These are phyloP conservation scores for Hylaeus anthracinus DNA, from an alignment of 1,140 invertebrate species.

Conservation along the genomic window DNA sequence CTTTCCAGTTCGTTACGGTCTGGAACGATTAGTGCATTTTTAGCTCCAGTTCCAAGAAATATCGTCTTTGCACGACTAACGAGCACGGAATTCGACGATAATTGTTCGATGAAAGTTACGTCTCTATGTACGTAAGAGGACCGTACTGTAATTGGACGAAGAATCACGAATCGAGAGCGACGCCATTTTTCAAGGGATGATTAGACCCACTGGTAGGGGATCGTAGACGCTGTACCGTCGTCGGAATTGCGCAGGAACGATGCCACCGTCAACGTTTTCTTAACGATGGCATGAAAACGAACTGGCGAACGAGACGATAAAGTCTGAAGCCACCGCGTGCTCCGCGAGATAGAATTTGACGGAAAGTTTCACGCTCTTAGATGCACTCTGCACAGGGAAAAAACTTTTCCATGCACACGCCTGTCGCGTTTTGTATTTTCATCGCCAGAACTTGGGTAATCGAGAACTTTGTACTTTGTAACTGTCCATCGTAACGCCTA, in stretches of 20 bases:
- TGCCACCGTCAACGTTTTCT: background rate
- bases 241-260: background rate
- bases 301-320: background rate
- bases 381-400: background rate
- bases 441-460: constrained; percentile 63
- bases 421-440: constrained; percentile 52
- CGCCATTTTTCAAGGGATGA: too few relatives aligned
- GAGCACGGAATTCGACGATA: too few relatives aligned
- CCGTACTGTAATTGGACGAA: background rate
- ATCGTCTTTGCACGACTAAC: too few relatives aligned
- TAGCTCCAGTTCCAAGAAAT: too few relatives aligned
- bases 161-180: background rate
- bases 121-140: too few relatives aligned
- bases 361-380: constrained; percentile 12
- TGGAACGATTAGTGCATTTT: too few relatives aligned
- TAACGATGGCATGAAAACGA: background rate
- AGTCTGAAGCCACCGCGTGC: background rate
- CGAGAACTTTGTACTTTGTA: constrained; percentile 64
- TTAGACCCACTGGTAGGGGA: background rate
- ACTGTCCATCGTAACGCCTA: constrained; percentile 62
- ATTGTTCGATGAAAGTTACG: too few relatives aligned
- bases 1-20: too few relatives aligned
- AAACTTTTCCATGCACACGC: constrained; percentile 31
- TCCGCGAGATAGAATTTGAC: constrained; percentile 38
- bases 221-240: background rate